Evolutionary conservation across 2,888 invertebrate genomes (phyloP).

Genomic region (Euzophera pinguis): DNA sequence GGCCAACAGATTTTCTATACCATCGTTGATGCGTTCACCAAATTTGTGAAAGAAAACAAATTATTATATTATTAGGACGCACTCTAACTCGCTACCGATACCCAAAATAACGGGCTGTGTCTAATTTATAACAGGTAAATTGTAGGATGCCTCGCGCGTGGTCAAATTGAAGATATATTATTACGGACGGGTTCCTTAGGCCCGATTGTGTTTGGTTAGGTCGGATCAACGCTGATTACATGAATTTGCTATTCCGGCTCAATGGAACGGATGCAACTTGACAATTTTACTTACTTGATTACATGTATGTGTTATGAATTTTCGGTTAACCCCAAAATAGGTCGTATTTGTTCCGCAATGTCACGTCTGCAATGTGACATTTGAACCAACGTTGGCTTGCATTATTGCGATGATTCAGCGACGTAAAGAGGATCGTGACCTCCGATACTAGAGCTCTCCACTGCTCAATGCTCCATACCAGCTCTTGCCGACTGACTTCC

Average conservation of each 20-base stretch:
- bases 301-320: neutral
- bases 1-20: neutral
- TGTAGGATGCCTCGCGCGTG: conserved; percentile 65
- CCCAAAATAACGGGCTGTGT: conserved; percentile 69
- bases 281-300: conserved; percentile 16
- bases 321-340: neutral
- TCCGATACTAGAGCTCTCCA: no score
- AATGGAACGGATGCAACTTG: conserved; percentile 41
- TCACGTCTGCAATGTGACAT: neutral
- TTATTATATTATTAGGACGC: conserved; percentile 62
- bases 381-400: no score
- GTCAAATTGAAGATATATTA: conserved; percentile 53
- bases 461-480: no score
- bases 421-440: no score
- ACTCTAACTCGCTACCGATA: conserved; percentile 69
- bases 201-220: conserved; percentile 63
- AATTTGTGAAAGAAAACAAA: conserved; percentile 71
- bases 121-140: conserved; percentile 74
- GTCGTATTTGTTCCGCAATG: neutral
- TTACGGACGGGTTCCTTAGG: conserved; percentile 33
- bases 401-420: no score
- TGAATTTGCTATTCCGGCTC: conserved; percentile 40
- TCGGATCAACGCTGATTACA: conserved; percentile 62
- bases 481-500: no score
- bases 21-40: conserved; percentile 15